Base-by-base conservation (phyloP, 2,113 vertebrate species). In the Notarius lentiginosus region DNA sequence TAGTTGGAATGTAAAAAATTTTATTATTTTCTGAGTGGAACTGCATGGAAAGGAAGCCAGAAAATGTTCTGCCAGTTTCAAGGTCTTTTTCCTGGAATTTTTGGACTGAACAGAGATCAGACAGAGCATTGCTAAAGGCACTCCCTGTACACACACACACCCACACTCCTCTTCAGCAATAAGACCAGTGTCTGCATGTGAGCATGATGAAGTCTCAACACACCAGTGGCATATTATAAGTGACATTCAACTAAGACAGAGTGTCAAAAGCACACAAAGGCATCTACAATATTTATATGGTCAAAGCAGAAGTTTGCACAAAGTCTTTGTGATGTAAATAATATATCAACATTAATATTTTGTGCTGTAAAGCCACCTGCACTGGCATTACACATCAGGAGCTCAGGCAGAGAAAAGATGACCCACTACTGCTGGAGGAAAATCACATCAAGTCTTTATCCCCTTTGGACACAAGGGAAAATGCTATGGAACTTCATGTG, bases 71-170 rank as follows among this genome's bases (percentile, higher is more conserved):
- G 89, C 87, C 89, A 91, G 84, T 83, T 87, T 90, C 72, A 65
- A 84, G 58, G 77, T 84, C 88, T 73, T 82, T 91, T 88, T 90
- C 89, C 87, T 90, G 87, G 87, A 87, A 89, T 89, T 87, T 84
- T 61, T 87, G 84, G 79, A 66, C 47, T 84, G 76, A 84, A 27
- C 60, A 88, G 20, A 30, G 83, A 79, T 85, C 55, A 24, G 70
- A 30, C 51, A 66, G 75, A 87, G 34, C 51, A 55, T 51, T 85
- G 86, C 83, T 79, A 82, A 87, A 87, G 22, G 47, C 51, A 22
- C 68, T 49, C 27, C 20, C 63, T 22, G 5, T 17, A 65, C 11
- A 65, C 51, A 77, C 61, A 49, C 24, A 56, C n/a, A 61, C 73
- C 20, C 63, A 66, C 24, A 30, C 66, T 30, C 20, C 53, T 24